Conservation (phyloP, 2,113 vertebrate species). For the Eulemur rufifrons region DNA sequence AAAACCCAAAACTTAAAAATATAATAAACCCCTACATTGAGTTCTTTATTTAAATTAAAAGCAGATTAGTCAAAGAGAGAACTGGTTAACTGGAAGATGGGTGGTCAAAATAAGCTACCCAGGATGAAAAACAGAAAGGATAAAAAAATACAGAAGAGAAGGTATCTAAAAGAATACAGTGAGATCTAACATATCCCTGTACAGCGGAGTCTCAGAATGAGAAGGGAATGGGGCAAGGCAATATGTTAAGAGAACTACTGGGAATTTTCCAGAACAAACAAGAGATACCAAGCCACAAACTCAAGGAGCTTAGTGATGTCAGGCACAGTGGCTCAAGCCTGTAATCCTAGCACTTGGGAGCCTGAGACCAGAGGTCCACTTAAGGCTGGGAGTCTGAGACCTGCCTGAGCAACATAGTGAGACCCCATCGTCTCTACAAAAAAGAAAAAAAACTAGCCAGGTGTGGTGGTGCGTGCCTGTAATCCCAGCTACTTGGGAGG, state of each 20-base stretch:
- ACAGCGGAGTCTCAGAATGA: background rate
- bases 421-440: too few species aligned
- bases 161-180: background rate
- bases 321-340: too few species aligned
- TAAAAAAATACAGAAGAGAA: background rate
- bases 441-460: too few species aligned
- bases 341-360: too few species aligned
- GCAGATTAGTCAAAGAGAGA: background rate
- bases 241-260: background rate
- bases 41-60: conserved; percentile 30
- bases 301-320: background rate
- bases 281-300: background rate
- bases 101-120: conserved; percentile 6
- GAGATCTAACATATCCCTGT: background rate
- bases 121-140: background rate
- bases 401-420: too few species aligned
- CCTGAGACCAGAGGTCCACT: too few species aligned
- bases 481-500: too few species aligned
- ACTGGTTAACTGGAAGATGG: background rate
- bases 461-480: too few species aligned
- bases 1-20: background rate
- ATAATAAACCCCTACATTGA: background rate
- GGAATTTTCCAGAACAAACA: background rate
- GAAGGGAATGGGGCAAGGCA: background rate
- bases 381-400: too few species aligned